Evolutionary conservation across 2,888 invertebrate species (phyloP).

Genomic region (Troglohyphantes excavatus): DNA sequence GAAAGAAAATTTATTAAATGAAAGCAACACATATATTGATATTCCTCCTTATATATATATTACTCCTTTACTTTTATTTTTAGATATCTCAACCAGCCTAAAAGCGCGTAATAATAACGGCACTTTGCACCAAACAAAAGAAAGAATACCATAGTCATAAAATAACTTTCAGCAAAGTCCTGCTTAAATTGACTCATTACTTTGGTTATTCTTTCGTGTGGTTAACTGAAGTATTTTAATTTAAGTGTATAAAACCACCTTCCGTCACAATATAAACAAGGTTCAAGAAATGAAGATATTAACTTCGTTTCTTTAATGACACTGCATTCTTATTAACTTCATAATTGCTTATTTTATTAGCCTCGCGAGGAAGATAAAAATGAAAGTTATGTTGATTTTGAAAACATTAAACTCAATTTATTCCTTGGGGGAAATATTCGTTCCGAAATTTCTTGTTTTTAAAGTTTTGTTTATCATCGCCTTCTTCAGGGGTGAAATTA

Average conservation of each 20-base stretch:
- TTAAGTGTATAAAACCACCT: neutral
- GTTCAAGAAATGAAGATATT: neutral
- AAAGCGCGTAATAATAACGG: too few relatives aligned
- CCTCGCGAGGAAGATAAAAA: neutral
- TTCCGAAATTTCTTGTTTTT: neutral
- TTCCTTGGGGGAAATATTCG: too few relatives aligned
- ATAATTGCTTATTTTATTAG: constrained; percentile 31
- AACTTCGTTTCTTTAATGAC: constrained; percentile 17
- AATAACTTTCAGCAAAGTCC: neutral
- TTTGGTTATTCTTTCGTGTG: neutral
- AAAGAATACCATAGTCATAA: neutral
- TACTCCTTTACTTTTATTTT: too few relatives aligned
- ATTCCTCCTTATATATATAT: too few relatives aligned
- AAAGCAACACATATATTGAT: too few relatives aligned
- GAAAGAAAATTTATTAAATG: too few relatives aligned
- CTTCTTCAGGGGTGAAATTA: too few relatives aligned
- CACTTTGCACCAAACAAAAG: neutral
- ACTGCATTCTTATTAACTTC: constrained; percentile 6
- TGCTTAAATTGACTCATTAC: neutral
- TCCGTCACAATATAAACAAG: neutral
- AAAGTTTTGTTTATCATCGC: too few relatives aligned
- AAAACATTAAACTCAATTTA: constrained; percentile 1
- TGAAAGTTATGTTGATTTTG: constrained; percentile 34
- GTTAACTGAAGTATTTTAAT: constrained; percentile 4
- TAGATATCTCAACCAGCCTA: too few relatives aligned